Evolutionary conservation across 1,140 invertebrate genomes (phyloP).

Genomic region (Philopotamus ludificatus): DNA sequence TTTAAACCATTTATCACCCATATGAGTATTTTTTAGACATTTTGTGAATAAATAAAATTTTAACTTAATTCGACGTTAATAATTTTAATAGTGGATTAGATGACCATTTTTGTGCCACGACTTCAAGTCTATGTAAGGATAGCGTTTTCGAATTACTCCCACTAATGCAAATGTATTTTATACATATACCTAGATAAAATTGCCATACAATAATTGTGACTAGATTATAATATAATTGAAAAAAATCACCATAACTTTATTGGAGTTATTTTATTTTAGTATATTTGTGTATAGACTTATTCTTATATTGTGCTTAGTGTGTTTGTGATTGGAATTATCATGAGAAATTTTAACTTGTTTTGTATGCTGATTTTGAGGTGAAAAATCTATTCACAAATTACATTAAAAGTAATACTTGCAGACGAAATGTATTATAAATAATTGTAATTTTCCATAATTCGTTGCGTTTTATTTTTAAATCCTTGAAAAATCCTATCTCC

Average conservation of each 20-base stretch:
- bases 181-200: slow-evolving; percentile 11
- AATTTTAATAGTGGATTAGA: too few relatives aligned
- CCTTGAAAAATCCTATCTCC: slow-evolving; percentile 3
- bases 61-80: too few relatives aligned
- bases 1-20: too few relatives aligned
- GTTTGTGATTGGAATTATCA: slow-evolving; percentile 27
- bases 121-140: slow-evolving; percentile 21
- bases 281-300: slow-evolving; percentile 30
- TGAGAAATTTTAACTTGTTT: slow-evolving; percentile 26
- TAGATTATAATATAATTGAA: slow-evolving; percentile 8
- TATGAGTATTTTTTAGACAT: too few relatives aligned
- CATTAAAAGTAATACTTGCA: slow-evolving; percentile 27
- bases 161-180: slow-evolving; percentile 11
- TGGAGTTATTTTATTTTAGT: slow-evolving; percentile 31
- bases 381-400: slow-evolving; percentile 17
- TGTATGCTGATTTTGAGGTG: slow-evolving; percentile 19
- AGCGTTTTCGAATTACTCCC: slow-evolving; percentile 25
- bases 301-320: slow-evolving; percentile 31
- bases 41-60: too few relatives aligned
- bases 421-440: slow-evolving; percentile 31
- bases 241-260: slow-evolving; percentile 18
- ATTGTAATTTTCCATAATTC: slow-evolving; percentile 26
- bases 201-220: slow-evolving; percentile 28
- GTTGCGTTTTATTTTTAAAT: slow-evolving; percentile 13
- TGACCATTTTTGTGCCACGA: slow-evolving; percentile 21